Conservation (phyloP, 2,113 vertebrate species). For the Bubo blakistoni region DNA sequence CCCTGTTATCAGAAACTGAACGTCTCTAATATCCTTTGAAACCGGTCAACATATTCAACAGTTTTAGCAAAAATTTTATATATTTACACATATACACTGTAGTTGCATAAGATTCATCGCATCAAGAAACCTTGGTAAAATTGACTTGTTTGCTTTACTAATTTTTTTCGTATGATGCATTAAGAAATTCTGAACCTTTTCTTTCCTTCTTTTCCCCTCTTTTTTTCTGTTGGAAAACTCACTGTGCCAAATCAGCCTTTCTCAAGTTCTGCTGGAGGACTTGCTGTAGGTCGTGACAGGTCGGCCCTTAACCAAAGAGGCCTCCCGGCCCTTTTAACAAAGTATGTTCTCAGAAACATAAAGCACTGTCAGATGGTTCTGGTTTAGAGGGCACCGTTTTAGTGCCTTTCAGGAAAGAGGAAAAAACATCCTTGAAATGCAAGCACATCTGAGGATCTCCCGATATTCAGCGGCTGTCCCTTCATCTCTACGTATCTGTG, state of each 20-base stretch:
- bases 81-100: not conserved
- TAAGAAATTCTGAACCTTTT: not conserved
- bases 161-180: not conserved
- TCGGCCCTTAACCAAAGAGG: not conserved
- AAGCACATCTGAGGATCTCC: not conserved
- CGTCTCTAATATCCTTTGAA: not conserved
- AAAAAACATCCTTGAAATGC: not conserved
- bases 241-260: not conserved
- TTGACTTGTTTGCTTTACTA: not conserved
- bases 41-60: not conserved
- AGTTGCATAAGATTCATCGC: not conserved
- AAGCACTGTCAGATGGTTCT: not conserved
- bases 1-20: not conserved
- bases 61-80: not conserved
- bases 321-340: not conserved
- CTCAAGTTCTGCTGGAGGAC: not conserved
- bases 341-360: not conserved
- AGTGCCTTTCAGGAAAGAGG: not conserved
- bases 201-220: not conserved
- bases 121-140: not conserved
- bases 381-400: not conserved
- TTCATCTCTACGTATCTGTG: not conserved
- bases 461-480: not conserved
- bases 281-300: not conserved
- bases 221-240: not conserved